phyloP scores from a whole-genome alignment of 2,888 invertebrate species.

The Epicampocera succincta region DNA sequence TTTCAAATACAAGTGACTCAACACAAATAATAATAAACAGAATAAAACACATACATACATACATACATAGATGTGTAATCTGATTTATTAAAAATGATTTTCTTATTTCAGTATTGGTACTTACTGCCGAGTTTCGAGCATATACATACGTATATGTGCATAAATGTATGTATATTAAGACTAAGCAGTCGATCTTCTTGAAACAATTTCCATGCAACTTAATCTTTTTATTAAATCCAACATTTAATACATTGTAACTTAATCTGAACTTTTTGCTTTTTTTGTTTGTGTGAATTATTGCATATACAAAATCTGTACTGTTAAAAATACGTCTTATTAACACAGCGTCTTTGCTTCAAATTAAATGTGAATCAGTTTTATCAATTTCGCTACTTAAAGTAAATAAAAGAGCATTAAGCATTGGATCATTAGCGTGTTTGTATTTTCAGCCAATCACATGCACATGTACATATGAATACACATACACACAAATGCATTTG shows the following conservation, averaged over 20 bases:
- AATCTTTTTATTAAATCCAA: not conserved
- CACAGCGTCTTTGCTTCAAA: not conserved
- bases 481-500: no score
- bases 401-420: not conserved
- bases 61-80: no score
- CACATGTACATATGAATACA: no score
- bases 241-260: not conserved
- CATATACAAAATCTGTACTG: not conserved
- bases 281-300: not conserved
- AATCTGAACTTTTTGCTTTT: not conserved
- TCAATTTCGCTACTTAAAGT: constrained; percentile 29
- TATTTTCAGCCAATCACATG: not conserved
- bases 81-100: not conserved
- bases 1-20: not conserved
- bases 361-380: constrained; percentile 27
- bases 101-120: not conserved
- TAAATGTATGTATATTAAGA: constrained; percentile 13
- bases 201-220: not conserved
- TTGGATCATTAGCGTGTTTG: not conserved
- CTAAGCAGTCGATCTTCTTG: not conserved
- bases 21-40: no score
- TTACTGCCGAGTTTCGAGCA: constrained; percentile 4
- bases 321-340: constrained; percentile 1
- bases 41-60: no score
- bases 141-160: not conserved